Conservation (phyloP, 2,888 invertebrate species). For the Alviniconcha strummeri region DNA sequence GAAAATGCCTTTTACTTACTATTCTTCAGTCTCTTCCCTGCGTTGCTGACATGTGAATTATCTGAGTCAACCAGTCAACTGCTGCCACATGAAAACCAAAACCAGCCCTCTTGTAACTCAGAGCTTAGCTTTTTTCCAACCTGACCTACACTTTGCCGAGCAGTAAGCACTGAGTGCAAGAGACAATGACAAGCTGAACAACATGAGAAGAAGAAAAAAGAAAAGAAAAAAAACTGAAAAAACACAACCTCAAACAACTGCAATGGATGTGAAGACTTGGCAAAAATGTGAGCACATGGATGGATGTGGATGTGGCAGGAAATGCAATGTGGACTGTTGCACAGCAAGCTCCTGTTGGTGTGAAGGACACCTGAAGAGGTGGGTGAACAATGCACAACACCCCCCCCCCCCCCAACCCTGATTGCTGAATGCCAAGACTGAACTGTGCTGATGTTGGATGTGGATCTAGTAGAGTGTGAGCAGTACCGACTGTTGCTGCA, state of each 20-base stretch:
- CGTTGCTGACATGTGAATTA: no score
- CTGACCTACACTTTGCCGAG: no score
- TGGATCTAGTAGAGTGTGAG: constrained; percentile 8
- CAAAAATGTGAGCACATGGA: constrained; percentile 18
- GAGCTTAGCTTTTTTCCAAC: no score
- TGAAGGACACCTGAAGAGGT: no score
- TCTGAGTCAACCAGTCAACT: no score
- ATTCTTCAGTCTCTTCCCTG: no score
- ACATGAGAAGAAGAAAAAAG: neutral
- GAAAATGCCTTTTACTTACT: no score
- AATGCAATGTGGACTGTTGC: constrained; percentile 12
- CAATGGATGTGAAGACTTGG: constrained; percentile 32
- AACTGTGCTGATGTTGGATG: neutral
- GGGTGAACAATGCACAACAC: neutral
- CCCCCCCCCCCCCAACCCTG: neutral
- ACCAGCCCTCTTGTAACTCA: no score
- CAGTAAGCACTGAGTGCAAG: no score
- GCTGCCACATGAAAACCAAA: no score
- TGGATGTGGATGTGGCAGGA: constrained; percentile 10
- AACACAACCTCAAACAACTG: no score
- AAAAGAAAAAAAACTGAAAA: no score
- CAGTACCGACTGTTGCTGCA: neutral
- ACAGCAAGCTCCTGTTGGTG: neutral
- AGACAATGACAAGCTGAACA: neutral
- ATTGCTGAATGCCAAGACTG: neutral